Evolutionary conservation across 2,888 invertebrate species (phyloP), one percentile per base, ranked within the genome.

Genomic region (Timema cristinae): DNA sequence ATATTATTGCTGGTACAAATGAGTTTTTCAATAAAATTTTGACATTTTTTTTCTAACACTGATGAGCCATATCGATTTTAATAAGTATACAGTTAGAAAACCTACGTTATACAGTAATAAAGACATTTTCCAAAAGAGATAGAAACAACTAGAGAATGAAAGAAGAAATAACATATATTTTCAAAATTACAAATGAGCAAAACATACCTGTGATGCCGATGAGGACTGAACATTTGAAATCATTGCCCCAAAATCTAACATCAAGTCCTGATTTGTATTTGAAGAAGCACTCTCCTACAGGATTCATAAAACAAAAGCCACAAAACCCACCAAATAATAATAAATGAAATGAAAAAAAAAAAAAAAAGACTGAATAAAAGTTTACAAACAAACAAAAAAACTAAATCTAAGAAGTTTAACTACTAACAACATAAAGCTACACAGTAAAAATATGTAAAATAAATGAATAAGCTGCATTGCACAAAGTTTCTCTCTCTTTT

Each of bases 241-340:
- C 16, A 69, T 49, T 48, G 66, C 56, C 32, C 67, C 69, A 72
- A 74, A 72, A 68, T 74, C 74, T 50, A 66, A 70, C 74, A 74
- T 72, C 72, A 74, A 69, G 71, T 74, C 74, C 59, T 72, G 72
- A 50, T 68, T 70, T 51, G 71, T 11, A 47, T 61, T 71, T 51
- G 52, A 66, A 48, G 50, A 66, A 47, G 70, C 69, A 68, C 71
- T 66, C 69, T 72, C 71, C 72, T 71, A 74, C 71, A 71, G 49
- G 54, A 32, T 68, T 51, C 15, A 52, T 52, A n/a, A 16, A 47
- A 68, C 32, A 32, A 7, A 68, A 50, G 48, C 10, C 54, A 52
- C 52, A 15, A 54, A 13, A 68, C 68, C 51, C 16, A 52, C 6
- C 51, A 52, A 54, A 68, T 68, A n/a, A 51, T 47, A 69, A 50